These are phyloP conservation scores for Brassicogethes aeneus DNA, from an alignment of 2,888 invertebrate genomes.

Conservation along the genomic window DNA sequence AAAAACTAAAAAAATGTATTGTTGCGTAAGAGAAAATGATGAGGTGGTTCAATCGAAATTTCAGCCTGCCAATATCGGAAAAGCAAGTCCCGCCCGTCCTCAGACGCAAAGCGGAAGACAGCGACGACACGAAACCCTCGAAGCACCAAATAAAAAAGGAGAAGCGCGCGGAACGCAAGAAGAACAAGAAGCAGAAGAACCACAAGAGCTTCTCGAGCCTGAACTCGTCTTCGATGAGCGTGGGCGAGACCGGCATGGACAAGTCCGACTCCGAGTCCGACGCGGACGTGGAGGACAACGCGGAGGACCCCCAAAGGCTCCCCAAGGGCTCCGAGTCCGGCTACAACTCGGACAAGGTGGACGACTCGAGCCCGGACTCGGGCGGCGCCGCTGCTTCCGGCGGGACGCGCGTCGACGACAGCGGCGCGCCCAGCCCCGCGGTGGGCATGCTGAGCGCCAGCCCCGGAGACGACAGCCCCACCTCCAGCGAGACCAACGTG, in stretches of 20 bases:
- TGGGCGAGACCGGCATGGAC: constrained; percentile 36
- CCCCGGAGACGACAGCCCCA: constrained; percentile 28
- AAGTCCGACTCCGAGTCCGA: constrained; percentile 63
- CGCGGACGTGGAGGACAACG: constrained; percentile 74
- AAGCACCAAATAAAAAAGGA: constrained; percentile 61
- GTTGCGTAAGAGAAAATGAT: too few relatives aligned
- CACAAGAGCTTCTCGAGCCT: constrained; percentile 4
- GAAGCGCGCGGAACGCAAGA: constrained; percentile 48
- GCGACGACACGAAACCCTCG: constrained; percentile 50
- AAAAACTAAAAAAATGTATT: too few relatives aligned
- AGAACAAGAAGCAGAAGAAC: constrained; percentile 43
- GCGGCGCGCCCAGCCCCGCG: constrained; percentile 33
- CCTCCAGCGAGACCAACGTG: constrained; percentile 50
- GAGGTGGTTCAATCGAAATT: too few relatives aligned
- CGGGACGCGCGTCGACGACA: constrained; percentile 31
- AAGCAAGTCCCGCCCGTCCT: constrained; percentile 64
- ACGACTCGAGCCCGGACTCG: constrained; percentile 34
- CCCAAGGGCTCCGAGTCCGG: constrained; percentile 52
- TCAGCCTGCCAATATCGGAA: constrained; percentile 77
- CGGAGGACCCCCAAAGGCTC: constrained; percentile 41
- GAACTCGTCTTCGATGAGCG: constrained; percentile 1
- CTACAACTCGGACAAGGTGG: constrained; percentile 53
- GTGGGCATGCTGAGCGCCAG: too few relatives aligned
- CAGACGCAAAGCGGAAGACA: constrained; percentile 36
- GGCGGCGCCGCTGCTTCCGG: constrained; percentile 31